Evolutionary conservation across 2,888 invertebrate genomes (phyloP), one percentile per base, ranked within the genome.

Genomic region (Gymnosoma rotundatum): DNA sequence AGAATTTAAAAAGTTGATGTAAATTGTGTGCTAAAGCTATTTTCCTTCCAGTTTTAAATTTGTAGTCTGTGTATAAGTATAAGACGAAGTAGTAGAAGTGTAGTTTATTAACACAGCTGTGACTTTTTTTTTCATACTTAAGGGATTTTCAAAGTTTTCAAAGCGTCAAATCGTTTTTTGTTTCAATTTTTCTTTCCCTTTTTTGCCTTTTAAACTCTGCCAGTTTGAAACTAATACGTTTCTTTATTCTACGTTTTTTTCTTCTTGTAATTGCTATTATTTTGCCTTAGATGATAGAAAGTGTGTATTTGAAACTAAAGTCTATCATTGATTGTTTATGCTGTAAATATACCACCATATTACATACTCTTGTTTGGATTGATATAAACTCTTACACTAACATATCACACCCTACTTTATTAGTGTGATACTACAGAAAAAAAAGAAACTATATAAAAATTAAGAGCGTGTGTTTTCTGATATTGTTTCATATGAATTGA

Each of bases 141-240:
- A 83, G 91, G 90, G 91, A 91, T 89, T 90, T 91, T 14, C 78
- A 79, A 82, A 86, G 79, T 86, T 86, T 86, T 78, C 58, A 76
- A 80, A 83, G 83, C 83, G 80, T 84, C 78, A 81, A 81, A 84
- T 69, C 50, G 78, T 81, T 78, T 74, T 69, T 70, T 78, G 42
- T 72, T 60, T 63, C 54, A 32, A 25, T 16, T 12, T 72, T 79
- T 61, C 48, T 38, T 52, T 72, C 48, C 4, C 75, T 54, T 32
- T 38, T 60, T 56, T 72, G 12, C 42, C 54, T 83, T 42, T 42
- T 66, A 32, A 75, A 67, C 58, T 60, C 72, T 42, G 61, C 58
- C 80, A 58, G 67, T 82, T 76, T 52, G 12, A 66, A 67, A 72
- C 75, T 61, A 60, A 20, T 48, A 36, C 7, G 16, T 36, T 67